Base-by-base conservation (phyloP, 2,113 vertebrate species). In the Zeus faber region DNA sequence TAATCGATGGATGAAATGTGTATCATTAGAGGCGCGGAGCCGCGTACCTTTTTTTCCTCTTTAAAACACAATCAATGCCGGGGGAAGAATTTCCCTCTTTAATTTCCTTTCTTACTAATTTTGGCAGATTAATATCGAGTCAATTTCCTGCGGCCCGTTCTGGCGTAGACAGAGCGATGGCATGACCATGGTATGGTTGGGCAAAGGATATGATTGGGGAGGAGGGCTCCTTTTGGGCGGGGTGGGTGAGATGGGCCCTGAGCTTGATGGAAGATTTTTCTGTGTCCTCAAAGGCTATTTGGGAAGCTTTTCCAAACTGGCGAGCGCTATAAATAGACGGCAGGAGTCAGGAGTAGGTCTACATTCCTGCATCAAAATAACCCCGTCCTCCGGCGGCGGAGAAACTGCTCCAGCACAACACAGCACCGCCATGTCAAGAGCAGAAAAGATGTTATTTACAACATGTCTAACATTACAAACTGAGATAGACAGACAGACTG, bases 231-330 rank as follows among this genome's bases (percentile, higher is more conserved):
- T 75, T 83, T 84, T 67, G 67, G 67, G 71, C 76, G 51, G 69
- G 80, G 73, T 72, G 45, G 61, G 58, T 58, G 76, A 88, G 82
- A 87, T 88, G 82, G 85, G 59, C 58, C 58, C 54, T 49, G 74
- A 72, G 78, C 58, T 77, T 76, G 77, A 82, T 87, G 70, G 71
- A 85, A 77, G 70, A 77, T 82, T 81, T n/a, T 73, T 75, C 67
- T 74, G 60, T 66, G 54, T 81, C 71, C 79, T 80, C 62, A 83
- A 79, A 83, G 71, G 70, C 66, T 59, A 81, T 72, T 54, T n/a
- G 23, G 61, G 61, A 82, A 68, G 63, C 73, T 63, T 49, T 77
- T 82, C 79, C 84, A 80, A 79, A 71, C 71, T 77, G 72, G 74
- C 76, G 67, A 63, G 71, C 47, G 64, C 70, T 84, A 83, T 68